Percentiles rank a stretch among this genome's conserved stretches.
Conservation (phyloP, 2,888 invertebrate genomes). For the Stictocephala bisonia region DNA sequence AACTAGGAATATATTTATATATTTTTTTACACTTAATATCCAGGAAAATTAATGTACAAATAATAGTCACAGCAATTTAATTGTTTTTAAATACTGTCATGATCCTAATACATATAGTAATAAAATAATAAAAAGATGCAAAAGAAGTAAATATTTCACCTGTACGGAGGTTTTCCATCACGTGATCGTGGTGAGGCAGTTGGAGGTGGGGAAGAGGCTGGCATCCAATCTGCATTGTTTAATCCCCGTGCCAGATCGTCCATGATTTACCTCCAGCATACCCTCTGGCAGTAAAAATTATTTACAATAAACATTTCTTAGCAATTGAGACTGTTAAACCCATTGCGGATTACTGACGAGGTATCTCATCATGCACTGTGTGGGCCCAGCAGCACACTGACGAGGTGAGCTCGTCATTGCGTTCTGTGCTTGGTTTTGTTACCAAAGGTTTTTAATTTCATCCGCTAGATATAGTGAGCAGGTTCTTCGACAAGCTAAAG, state of each 20-base stretch:
- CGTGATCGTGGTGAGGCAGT: conserved; percentile 60
- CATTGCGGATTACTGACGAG: too few species aligned
- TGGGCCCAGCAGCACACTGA: neutral
- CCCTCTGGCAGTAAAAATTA: conserved; percentile 14
- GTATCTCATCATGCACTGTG: neutral
- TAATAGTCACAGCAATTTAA: too few species aligned
- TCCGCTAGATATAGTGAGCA: too few species aligned
- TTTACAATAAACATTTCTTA: neutral
- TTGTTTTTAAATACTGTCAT: neutral
- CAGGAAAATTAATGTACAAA: neutral
- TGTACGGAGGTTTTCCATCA: conserved; percentile 71
- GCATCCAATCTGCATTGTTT: conserved; percentile 68
- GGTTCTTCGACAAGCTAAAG: too few species aligned
- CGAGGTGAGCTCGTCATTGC: too few species aligned
- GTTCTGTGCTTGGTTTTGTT: too few species aligned
- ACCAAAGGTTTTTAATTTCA: too few species aligned
- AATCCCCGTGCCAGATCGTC: conserved; percentile 64
- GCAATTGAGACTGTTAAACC: neutral
- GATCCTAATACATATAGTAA: neutral
- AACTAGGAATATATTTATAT: neutral
- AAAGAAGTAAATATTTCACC: conserved; percentile 66
- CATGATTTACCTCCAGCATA: conserved; percentile 51
- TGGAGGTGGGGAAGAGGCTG: conserved; percentile 52
- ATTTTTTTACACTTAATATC: neutral
- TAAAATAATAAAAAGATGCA: neutral